A percentile compares a stretch with the other conserved stretches of the same genome.
Conservation (phyloP, 30 jellyfish, hydroid and myxozoan genomes). For the Sanderia malayensis region DNA sequence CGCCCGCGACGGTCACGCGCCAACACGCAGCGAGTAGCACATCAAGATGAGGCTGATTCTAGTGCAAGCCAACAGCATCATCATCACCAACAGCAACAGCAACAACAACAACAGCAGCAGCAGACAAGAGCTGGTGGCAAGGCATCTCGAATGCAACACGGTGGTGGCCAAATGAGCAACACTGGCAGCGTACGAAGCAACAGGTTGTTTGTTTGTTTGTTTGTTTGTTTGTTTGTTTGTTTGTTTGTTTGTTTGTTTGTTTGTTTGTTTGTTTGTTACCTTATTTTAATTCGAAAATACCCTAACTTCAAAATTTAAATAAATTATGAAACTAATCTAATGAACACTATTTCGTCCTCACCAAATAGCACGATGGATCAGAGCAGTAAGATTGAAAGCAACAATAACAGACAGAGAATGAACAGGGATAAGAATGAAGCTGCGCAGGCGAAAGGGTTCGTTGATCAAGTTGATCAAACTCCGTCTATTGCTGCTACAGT, state of each 20-base stretch:
- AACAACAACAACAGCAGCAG: slow-evolving; percentile 14
- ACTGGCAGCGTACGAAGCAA: slow-evolving; percentile 42
- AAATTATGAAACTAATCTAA: no score
- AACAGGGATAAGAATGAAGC: slow-evolving; percentile 17
- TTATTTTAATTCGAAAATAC: no score
- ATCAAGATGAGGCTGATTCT: slow-evolving; percentile 30
- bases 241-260: no score
- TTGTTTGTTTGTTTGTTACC: no score
- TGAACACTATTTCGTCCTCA: no score
- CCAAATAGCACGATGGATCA: slow-evolving; percentile 18
- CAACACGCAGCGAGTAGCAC: background rate
- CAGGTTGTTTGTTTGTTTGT: no score
- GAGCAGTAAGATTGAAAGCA: slow-evolving; percentile 22
- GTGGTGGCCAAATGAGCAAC: slow-evolving; percentile 19
- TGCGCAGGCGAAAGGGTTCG: slow-evolving; percentile 11
- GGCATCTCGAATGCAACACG: slow-evolving; percentile 19
- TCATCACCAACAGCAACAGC: slow-evolving; percentile 29
- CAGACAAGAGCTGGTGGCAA: slow-evolving; percentile 26
- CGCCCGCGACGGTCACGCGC: background rate
- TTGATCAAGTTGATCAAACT: slow-evolving; percentile 16
- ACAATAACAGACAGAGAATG: slow-evolving; percentile 10
- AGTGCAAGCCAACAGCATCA: slow-evolving; percentile 13
- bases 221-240: no score
- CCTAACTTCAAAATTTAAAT: no score
- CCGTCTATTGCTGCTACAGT: background rate